Conservation (phyloP, 1,140 invertebrate genomes). For the Ericerus pela region DNA sequence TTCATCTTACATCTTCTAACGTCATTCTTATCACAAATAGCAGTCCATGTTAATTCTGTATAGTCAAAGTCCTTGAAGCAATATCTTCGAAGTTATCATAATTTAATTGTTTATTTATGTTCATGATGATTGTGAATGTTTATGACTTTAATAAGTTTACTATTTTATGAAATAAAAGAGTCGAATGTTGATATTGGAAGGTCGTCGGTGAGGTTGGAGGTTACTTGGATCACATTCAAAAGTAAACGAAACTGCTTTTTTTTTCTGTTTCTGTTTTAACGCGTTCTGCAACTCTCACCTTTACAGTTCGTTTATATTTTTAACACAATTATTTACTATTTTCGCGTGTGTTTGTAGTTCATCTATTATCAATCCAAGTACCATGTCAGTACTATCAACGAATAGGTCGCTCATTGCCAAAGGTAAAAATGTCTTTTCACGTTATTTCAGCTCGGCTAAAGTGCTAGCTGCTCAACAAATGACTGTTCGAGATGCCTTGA, state of each 20-base stretch:
- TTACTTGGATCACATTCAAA: slow-evolving; percentile 11
- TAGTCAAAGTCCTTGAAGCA: too few relatives aligned
- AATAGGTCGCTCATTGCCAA: background rate
- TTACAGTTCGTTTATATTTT: background rate
- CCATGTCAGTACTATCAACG: background rate
- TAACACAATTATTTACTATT: background rate
- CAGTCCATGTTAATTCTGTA: too few relatives aligned
- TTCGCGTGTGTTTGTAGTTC: background rate
- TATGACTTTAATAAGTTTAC: too few relatives aligned
- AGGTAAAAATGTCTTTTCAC: background rate
- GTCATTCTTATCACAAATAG: too few relatives aligned
- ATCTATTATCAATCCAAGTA: background rate
- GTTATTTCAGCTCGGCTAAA: background rate
- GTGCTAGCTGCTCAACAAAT: slow-evolving; percentile 31
- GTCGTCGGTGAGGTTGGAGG: background rate
- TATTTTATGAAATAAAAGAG: too few relatives aligned
- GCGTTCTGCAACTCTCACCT: background rate
- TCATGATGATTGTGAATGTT: too few relatives aligned
- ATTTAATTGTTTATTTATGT: too few relatives aligned
- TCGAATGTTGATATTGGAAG: too few relatives aligned
- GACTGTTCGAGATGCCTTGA: slow-evolving; percentile 92
- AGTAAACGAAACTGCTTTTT: background rate
- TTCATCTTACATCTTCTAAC: too few relatives aligned
- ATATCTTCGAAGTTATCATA: too few relatives aligned
- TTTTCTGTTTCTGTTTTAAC: too few relatives aligned